phyloP scores from a whole-genome alignment of 2,797 vertebrate genomes.

The Paratrypauchen microcephalus region DNA sequence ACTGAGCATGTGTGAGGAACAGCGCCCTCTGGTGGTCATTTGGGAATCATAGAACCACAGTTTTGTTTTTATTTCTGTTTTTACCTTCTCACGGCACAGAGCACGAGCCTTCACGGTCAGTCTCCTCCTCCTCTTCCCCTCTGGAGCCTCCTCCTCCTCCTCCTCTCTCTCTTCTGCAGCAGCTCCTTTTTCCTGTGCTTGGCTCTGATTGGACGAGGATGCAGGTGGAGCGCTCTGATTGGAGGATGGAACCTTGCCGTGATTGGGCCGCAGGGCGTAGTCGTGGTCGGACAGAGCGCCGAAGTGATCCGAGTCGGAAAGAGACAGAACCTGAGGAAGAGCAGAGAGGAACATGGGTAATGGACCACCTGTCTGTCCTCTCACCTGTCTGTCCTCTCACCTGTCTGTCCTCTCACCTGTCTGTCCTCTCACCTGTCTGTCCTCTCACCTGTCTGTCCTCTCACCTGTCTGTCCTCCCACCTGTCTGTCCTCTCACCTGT shows the following conservation, averaged over 20 bases:
- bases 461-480: too few relatives aligned
- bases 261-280: background rate
- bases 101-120: conserved; percentile 4
- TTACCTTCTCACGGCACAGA: conserved; percentile 14
- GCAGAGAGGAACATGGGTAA: background rate
- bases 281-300: background rate
- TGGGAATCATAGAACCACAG: too few relatives aligned
- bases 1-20: too few relatives aligned
- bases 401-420: too few relatives aligned
- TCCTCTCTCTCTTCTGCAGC: background rate
- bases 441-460: too few relatives aligned
- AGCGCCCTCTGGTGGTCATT: too few relatives aligned
- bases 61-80: too few relatives aligned
- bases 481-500: too few relatives aligned
- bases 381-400: too few relatives aligned
- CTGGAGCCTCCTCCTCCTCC: background rate
- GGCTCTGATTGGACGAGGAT: background rate
- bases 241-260: background rate
- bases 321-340: background rate
- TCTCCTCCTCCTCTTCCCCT: conserved; percentile 1
- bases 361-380: too few relatives aligned
- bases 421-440: too few relatives aligned
- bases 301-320: background rate
- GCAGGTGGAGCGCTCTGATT: background rate
- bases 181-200: background rate